phyloP scores from a whole-genome alignment of 92 coral and sea anemone genomes.

The Galaxea fascicularis region DNA sequence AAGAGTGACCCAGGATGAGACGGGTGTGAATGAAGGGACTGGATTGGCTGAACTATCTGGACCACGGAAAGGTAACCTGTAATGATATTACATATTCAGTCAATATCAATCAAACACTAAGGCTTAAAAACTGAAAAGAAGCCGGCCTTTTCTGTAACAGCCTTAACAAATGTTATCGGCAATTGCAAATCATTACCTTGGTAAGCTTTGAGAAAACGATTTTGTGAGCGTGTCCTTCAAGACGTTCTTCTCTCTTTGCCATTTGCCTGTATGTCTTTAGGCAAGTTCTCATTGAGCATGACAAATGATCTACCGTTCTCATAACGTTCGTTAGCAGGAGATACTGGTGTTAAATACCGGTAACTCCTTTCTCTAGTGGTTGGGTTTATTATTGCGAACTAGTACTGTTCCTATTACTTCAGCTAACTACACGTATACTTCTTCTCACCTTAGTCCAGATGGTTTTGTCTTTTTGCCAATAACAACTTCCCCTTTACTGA shows the following conservation, averaged over 20 bases:
- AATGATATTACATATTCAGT: no score
- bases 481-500: constrained; percentile 76
- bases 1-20: constrained; percentile 87
- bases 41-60: constrained; percentile 56
- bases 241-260: no score
- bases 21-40: constrained; percentile 67
- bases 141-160: no score
- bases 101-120: neutral
- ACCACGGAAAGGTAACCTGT: constrained; percentile 77
- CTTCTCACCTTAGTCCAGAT: constrained; percentile 51
- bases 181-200: no score
- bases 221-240: no score
- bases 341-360: no score
- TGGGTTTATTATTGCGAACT: neutral
- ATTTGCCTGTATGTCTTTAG: no score
- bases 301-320: no score
- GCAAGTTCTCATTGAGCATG: no score
- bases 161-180: no score
- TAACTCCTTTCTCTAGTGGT: neutral
- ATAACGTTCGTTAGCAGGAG: no score
- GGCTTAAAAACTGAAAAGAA: neutral
- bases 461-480: constrained; percentile 64
- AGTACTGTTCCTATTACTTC: neutral
- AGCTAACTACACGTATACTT: neutral
- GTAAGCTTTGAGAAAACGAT: no score